These are phyloP conservation scores for Actias luna DNA, from an alignment of 2,888 invertebrate genomes.

Conservation along the genomic window DNA sequence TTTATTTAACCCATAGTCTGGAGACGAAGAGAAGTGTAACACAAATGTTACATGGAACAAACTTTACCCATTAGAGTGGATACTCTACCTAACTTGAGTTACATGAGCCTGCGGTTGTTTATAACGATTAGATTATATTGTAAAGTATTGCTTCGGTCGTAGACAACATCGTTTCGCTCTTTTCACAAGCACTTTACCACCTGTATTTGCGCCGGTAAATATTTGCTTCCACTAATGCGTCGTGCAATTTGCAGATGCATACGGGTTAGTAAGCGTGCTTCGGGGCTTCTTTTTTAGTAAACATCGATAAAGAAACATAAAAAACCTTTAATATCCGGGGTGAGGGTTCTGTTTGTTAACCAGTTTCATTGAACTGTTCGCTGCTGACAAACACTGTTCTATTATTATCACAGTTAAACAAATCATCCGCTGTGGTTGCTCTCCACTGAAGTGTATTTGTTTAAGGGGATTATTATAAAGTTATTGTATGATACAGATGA, in stretches of 20 bases:
- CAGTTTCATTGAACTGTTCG: conserved; percentile 5
- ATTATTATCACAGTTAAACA: conserved; percentile 3
- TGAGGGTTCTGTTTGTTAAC: neutral
- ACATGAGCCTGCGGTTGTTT: conserved; percentile 29
- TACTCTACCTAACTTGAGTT: conserved; percentile 20
- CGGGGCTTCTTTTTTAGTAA: neutral
- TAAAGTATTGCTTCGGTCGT: conserved; percentile 32
- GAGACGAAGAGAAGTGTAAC: conserved; percentile 10
- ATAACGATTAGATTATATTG: conserved; percentile 40
- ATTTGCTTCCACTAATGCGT: conserved; percentile 58
- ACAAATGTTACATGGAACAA: conserved; percentile 14
- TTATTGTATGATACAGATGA: neutral
- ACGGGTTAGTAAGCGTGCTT: neutral
- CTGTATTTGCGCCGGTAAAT: conserved; percentile 47
- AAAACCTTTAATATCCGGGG: neutral
- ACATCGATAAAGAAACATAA: neutral
- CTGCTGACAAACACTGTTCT: neutral
- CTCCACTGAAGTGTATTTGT: neutral
- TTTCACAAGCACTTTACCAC: conserved; percentile 28
- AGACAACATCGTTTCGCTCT: conserved; percentile 44
- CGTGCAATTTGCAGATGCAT: conserved; percentile 28
- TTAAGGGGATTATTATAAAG: neutral
- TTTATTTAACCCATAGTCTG: conserved; percentile 13
- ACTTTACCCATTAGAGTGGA: conserved; percentile 24
- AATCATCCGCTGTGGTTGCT: neutral